Conservation (phyloP, 2,797 vertebrate genomes). For the Siniperca scherzeri region DNA sequence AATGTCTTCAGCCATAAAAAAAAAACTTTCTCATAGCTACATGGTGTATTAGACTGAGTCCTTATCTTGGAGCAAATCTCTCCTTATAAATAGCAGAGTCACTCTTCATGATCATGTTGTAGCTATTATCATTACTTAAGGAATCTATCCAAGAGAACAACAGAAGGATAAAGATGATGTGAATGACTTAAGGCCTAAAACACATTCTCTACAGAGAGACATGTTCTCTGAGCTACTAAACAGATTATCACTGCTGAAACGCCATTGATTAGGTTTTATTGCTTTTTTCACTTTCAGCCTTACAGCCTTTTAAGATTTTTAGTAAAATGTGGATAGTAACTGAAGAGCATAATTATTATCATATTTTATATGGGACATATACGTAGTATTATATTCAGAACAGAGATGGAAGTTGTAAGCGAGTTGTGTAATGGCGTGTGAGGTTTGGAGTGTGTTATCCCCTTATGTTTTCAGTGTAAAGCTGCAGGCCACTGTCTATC, state of each 20-base stretch:
- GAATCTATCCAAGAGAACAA: constrained; percentile 45
- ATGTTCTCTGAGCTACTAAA: constrained; percentile 59
- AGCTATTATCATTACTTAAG: constrained; percentile 51
- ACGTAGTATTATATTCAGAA: constrained; percentile 28
- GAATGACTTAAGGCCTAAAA: constrained; percentile 62
- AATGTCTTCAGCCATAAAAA: constrained; percentile 13
- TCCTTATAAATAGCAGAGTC: constrained; percentile 14
- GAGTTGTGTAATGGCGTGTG: constrained; percentile 47
- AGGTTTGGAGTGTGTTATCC: constrained; percentile 56
- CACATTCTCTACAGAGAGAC: constrained; percentile 46
- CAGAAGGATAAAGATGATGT: constrained; percentile 50
- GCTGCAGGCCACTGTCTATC: constrained; percentile 73
- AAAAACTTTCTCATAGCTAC: neutral
- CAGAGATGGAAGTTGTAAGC: constrained; percentile 38
- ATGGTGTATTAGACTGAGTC: constrained; percentile 8
- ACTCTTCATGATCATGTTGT: constrained; percentile 26
- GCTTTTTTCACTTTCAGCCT: constrained; percentile 33
- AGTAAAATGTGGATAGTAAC: constrained; percentile 51
- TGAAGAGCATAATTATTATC: constrained; percentile 48
- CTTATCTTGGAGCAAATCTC: constrained; percentile 12
- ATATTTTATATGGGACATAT: constrained; percentile 42
- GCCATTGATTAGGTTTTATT: constrained; percentile 50
- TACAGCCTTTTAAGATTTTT: constrained; percentile 44
- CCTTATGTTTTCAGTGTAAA: constrained; percentile 60
- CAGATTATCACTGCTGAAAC: constrained; percentile 51